phyloP scores from a whole-genome alignment of 64 coral and sea anemone species.

The Platygyra sinensis region DNA sequence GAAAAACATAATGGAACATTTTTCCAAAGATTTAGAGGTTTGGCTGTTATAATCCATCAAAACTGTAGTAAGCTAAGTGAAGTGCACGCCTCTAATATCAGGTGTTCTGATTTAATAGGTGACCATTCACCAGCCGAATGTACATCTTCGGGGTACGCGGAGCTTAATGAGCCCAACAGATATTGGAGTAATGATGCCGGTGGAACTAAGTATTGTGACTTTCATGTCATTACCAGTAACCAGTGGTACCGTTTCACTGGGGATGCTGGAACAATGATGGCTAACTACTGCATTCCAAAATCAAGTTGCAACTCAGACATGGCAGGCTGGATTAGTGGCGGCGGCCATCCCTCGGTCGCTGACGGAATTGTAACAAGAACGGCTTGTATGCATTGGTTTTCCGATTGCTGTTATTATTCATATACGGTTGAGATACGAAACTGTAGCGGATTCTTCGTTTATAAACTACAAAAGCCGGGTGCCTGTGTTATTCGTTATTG shows the following conservation, averaged over 20 bases:
- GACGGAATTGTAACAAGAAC: conserved; percentile 10
- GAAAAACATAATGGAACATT: too few relatives aligned
- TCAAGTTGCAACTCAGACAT: conserved; percentile 17
- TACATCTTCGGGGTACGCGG: background rate
- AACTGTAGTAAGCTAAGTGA: too few relatives aligned
- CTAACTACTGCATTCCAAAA: background rate
- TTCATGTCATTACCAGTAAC: background rate
- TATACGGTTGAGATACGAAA: conserved; percentile 18
- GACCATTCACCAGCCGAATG: background rate
- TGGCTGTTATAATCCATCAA: too few relatives aligned
- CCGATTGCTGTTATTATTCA: conserved; percentile 15
- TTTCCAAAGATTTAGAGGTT: too few relatives aligned
- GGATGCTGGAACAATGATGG: conserved; percentile 36
- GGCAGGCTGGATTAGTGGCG: conserved; percentile 50
- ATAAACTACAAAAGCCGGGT: background rate
- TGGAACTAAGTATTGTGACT: background rate
- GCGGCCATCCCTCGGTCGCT: conserved; percentile 26
- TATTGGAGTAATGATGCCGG: background rate
- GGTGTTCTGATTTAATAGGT: too few relatives aligned
- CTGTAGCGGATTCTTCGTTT: conserved; percentile 56
- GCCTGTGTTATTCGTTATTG: conserved; percentile 13
- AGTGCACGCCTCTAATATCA: too few relatives aligned
- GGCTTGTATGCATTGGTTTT: conserved; percentile 11
- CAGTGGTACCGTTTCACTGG: conserved; percentile 65
- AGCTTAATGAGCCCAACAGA: background rate